Evolutionary conservation across 2,113 vertebrate genomes (phyloP).

Genomic region (Nymphicus hollandicus): DNA sequence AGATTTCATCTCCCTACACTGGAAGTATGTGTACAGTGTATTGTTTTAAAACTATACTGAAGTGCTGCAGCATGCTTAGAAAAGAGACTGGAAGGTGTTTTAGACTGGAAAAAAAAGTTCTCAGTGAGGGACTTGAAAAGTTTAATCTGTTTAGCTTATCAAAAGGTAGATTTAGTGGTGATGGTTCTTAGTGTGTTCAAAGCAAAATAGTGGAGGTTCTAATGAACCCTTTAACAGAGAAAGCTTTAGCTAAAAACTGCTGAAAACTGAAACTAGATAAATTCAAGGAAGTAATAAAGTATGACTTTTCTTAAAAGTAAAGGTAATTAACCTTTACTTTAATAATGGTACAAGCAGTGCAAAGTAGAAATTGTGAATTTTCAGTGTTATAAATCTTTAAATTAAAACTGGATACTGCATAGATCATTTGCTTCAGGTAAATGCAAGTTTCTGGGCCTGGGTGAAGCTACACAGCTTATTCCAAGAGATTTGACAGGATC

Average conservation of each 20-base stretch:
- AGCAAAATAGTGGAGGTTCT: neutral
- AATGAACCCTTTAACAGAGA: neutral
- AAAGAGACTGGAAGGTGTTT: neutral
- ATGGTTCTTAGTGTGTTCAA: neutral
- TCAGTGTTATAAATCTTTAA: neutral
- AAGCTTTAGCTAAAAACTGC: neutral
- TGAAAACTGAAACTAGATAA: neutral
- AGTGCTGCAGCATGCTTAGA: neutral
- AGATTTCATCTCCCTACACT: neutral
- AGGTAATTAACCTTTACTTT: slow-evolving; percentile 35
- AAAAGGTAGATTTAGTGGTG: neutral
- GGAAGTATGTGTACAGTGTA: neutral
- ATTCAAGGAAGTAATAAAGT: slow-evolving; percentile 18
- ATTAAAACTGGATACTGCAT: neutral
- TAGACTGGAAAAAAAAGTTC: neutral
- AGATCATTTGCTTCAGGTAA: neutral
- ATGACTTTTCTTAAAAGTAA: neutral
- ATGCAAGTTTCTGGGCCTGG: neutral
- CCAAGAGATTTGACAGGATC: neutral
- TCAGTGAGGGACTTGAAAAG: neutral
- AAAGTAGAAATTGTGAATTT: neutral
- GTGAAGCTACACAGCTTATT: neutral
- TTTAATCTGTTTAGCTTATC: neutral
- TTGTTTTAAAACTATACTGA: neutral
- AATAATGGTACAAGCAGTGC: neutral